Conservation (phyloP, 2,113 vertebrate species). For the Kryptolebias marmoratus region DNA sequence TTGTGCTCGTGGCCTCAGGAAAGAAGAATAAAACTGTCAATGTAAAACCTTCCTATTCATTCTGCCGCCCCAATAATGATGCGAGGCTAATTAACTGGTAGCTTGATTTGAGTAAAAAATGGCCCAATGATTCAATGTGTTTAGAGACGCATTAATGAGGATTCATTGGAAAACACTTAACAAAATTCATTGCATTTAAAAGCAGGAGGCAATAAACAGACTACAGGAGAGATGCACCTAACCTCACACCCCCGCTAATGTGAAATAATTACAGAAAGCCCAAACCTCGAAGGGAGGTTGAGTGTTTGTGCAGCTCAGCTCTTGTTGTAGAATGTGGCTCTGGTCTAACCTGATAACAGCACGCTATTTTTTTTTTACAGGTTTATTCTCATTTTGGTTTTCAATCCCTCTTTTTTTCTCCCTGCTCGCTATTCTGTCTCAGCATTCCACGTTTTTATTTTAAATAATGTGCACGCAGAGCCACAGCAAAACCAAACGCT, state of each 20-base stretch:
- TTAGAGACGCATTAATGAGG: slow-evolving; percentile 3
- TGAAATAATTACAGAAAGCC: slow-evolving; percentile 52
- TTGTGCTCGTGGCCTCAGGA: slow-evolving; percentile 9
- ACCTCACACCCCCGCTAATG: slow-evolving; percentile 1
- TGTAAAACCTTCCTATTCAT: slow-evolving; percentile 37
- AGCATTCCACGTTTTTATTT: background rate
- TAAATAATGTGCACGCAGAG: slow-evolving; percentile 17
- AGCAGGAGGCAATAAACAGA: slow-evolving; percentile 10
- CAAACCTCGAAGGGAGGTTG: slow-evolving; percentile 32
- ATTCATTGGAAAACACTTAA: slow-evolving; percentile 24
- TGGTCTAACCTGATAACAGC: slow-evolving; percentile 52
- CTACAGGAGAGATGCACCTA: slow-evolving; percentile 13
- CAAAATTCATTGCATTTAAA: slow-evolving; percentile 26
- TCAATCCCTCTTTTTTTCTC: slow-evolving; percentile 10
- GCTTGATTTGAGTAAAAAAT: slow-evolving; percentile 19
- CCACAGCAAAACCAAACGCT: background rate
- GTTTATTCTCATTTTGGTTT: slow-evolving; percentile 10
- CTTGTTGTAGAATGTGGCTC: slow-evolving; percentile 33
- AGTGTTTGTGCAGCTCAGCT: slow-evolving; percentile 43
- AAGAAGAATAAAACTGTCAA: slow-evolving; percentile 3
- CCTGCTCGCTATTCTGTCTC: slow-evolving; percentile 7
- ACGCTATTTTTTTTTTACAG: slow-evolving; percentile 34
- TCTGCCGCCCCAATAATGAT: slow-evolving; percentile 36
- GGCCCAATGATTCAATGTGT: slow-evolving; percentile 2
- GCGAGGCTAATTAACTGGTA: slow-evolving; percentile 24